Conservation (phyloP, 2,888 invertebrate genomes). For the Rhagonycha lutea region DNA sequence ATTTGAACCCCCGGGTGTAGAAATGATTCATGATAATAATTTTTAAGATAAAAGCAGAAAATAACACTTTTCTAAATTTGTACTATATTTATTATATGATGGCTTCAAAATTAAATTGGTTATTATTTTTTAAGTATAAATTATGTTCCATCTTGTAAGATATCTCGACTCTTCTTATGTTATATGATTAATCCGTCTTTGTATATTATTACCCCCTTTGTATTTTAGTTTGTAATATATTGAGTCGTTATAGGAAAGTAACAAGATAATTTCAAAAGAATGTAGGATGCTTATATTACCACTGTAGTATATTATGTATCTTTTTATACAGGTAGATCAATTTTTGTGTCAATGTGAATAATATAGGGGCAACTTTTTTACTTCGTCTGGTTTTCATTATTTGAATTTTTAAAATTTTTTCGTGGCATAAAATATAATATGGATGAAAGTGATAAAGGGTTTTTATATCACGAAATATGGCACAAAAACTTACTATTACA, state of each 20-base stretch:
- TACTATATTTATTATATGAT: too few relatives aligned
- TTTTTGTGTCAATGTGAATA: background rate
- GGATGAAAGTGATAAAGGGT: background rate
- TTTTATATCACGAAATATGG: too few relatives aligned
- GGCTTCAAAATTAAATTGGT: background rate
- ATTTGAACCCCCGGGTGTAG: too few relatives aligned
- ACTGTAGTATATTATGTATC: background rate
- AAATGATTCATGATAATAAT: too few relatives aligned
- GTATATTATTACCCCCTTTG: background rate
- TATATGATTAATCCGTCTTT: background rate
- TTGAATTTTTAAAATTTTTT: background rate
- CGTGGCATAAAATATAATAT: background rate
- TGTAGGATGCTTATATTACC: background rate
- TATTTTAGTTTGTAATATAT: background rate
- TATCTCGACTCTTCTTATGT: too few relatives aligned
- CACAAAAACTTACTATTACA: background rate
- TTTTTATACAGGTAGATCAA: background rate
- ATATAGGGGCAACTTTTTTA: background rate
- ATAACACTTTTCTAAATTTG: background rate
- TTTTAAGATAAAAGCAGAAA: too few relatives aligned
- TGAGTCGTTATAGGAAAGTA: background rate
- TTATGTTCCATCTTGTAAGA: background rate
- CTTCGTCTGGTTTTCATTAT: background rate
- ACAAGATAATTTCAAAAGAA: background rate
- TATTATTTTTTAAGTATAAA: background rate